Evolutionary conservation across 2,113 vertebrate genomes (phyloP).

Genomic region (Otis tarda): DNA sequence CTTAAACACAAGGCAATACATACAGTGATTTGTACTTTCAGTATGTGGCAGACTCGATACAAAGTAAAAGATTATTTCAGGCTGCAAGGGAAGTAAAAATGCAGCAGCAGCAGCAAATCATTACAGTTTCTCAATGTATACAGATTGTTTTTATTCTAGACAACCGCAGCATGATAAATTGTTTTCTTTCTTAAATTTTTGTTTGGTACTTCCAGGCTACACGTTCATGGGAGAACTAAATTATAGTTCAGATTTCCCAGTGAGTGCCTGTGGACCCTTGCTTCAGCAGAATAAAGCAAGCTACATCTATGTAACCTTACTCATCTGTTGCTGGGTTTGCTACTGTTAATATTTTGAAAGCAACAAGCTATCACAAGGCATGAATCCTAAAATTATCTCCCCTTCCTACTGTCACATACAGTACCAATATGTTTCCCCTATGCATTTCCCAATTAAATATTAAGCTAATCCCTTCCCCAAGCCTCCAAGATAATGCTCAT

Average conservation of each 20-base stretch:
- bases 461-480: background rate
- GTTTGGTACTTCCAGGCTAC: background rate
- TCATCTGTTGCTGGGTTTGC: background rate
- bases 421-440: background rate
- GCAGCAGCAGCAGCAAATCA: background rate
- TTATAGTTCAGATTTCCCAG: background rate
- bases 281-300: background rate
- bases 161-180: background rate
- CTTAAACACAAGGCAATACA: background rate
- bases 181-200: background rate
- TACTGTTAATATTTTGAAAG: background rate
- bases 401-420: background rate
- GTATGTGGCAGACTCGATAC: background rate
- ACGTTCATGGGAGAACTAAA: background rate
- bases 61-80: background rate
- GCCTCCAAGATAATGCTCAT: background rate
- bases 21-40: background rate
- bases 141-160: background rate
- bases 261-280: fast-evolving
- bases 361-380: background rate
- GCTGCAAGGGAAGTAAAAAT: background rate
- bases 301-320: background rate
- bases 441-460: background rate
- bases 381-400: background rate
- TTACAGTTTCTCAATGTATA: background rate